These are phyloP conservation scores for Dicyrtomina minuta DNA, from an alignment of 2,888 invertebrate genomes.

Conservation along the genomic window DNA sequence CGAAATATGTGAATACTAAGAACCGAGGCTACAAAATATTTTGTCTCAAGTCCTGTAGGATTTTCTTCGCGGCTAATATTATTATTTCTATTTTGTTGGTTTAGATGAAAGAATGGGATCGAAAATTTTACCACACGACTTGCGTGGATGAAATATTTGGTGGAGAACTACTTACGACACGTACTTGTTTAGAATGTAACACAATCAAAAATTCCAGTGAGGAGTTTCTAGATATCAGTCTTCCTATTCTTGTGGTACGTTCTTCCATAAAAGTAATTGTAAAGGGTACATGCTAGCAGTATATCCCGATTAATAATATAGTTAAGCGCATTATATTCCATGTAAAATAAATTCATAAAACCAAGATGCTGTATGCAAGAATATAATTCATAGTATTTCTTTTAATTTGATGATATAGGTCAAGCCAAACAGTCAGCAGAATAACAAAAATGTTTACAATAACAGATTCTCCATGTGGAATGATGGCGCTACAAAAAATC, in stretches of 20 bases:
- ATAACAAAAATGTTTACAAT: neutral
- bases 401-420: constrained; percentile 4
- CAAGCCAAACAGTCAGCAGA: neutral
- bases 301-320: too few species aligned
- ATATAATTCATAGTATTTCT: too few species aligned
- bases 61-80: too few species aligned
- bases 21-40: too few species aligned
- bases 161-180: constrained; percentile 84
- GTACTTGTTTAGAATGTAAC: constrained; percentile 85
- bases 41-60: too few species aligned
- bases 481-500: constrained; percentile 21
- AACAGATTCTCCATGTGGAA: constrained; percentile 11
- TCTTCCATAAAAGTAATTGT: too few species aligned
- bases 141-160: constrained; percentile 84
- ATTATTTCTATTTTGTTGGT: neutral
- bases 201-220: constrained; percentile 85
- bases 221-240: constrained; percentile 89
- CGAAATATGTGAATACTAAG: too few species aligned
- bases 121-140: constrained; percentile 56
- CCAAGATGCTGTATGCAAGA: too few species aligned
- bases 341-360: neutral
- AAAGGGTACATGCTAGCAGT: too few species aligned
- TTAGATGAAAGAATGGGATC: constrained; percentile 51
- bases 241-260: constrained; percentile 69
- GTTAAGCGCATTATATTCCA: neutral